phyloP scores from a whole-genome alignment of 1,140 invertebrate species.

The Danaus plexippus region DNA sequence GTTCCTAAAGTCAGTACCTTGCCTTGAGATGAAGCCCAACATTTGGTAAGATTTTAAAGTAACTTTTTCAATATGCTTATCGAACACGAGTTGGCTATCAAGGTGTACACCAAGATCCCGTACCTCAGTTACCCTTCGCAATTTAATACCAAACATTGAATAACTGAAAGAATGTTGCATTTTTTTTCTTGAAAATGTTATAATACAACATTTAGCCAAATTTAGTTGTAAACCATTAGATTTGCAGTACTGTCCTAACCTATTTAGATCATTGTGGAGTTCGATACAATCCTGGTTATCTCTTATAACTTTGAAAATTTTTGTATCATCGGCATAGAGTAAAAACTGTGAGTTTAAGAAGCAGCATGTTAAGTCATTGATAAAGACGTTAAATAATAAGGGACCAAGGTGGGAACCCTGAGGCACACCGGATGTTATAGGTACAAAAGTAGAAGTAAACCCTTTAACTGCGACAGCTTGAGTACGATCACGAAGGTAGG shows the following conservation, averaged over 20 bases:
- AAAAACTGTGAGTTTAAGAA: background rate
- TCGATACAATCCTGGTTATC: conserved; percentile 5
- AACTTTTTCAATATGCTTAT: conserved; percentile 1
- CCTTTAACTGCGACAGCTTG: background rate
- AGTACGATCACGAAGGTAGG: too few relatives aligned
- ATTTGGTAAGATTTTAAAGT: conserved; percentile 3
- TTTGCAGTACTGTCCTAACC: background rate
- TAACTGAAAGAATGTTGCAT: conserved; percentile 1
- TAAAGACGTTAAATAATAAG: conserved; percentile 9
- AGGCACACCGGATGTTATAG: background rate
- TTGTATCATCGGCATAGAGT: background rate
- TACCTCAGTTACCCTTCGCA: background rate
- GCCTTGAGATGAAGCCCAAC: conserved; percentile 1
- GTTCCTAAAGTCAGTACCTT: conserved; percentile 1
- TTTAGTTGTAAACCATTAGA: too few relatives aligned
- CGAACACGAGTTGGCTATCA: background rate
- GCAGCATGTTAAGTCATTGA: background rate
- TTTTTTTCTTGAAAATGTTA: background rate
- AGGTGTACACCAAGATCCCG: background rate
- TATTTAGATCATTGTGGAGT: conserved; percentile 7
- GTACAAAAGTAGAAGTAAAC: conserved; percentile 4
- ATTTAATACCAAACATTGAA: conserved; percentile 2
- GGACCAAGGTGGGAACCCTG: conserved; percentile 5
- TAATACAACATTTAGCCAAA: too few relatives aligned
- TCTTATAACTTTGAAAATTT: conserved; percentile 8